Conservation (phyloP, 2,113 vertebrate species). For the Balaenoptera acutorostrata region DNA sequence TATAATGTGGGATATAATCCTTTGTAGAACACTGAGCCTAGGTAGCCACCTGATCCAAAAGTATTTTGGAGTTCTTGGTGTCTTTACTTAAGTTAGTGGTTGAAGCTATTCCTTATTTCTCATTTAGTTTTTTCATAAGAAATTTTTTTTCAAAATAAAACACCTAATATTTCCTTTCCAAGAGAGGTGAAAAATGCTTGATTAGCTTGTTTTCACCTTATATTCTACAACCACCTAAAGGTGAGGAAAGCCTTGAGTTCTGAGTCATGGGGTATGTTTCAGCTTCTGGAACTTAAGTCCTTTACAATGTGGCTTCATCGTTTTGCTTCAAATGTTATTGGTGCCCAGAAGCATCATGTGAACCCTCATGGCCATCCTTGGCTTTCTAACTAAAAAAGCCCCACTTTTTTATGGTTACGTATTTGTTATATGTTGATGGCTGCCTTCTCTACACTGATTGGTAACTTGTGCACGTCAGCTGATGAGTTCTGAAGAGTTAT, state of each 20-base stretch:
- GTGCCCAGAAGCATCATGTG: not conserved
- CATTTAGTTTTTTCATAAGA: not conserved
- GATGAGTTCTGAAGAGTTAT: not conserved
- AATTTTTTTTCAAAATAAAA: not conserved
- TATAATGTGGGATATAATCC: not conserved
- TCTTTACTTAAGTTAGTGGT: not conserved
- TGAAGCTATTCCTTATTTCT: not conserved
- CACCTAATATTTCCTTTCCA: not conserved
- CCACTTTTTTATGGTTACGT: not conserved
- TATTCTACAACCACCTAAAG: not conserved
- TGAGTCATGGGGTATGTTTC: rapidly evolving
- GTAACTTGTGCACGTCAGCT: not conserved
- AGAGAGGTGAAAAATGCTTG: not conserved
- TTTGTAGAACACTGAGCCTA: not conserved
- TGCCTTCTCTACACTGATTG: not conserved
- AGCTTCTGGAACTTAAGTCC: not conserved
- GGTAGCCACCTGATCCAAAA: not conserved
- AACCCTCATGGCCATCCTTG: not conserved
- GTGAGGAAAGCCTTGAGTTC: not conserved
- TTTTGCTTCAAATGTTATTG: not conserved
- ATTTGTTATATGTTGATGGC: not conserved
- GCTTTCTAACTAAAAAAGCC: not conserved
- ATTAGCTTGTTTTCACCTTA: not conserved
- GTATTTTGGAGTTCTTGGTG: not conserved
- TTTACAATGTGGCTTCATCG: not conserved